These are phyloP conservation scores for Melanaphis sacchari DNA, from an alignment of 1,140 invertebrate genomes.

Conservation along the genomic window DNA sequence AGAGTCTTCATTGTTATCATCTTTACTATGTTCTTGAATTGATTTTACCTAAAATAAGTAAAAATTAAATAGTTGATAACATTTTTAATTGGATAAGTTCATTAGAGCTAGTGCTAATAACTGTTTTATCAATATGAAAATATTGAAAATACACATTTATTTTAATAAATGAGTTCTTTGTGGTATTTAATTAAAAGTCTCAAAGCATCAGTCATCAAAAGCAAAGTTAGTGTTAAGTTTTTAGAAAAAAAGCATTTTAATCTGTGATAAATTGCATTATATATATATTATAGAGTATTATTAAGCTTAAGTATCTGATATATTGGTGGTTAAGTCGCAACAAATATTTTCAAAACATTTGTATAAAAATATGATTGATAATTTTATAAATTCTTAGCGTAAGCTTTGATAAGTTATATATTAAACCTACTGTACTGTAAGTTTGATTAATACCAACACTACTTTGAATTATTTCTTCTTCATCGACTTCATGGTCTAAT, in stretches of 20 bases:
- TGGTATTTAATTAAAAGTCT: neutral
- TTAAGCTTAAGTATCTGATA: neutral
- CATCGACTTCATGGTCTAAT: slow-evolving; percentile 33
- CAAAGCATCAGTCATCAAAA: neutral
- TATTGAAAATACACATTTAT: neutral
- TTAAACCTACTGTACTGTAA: slow-evolving; percentile 15
- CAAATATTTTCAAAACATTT: too few species aligned
- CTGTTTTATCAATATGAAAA: neutral
- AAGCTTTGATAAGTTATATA: neutral
- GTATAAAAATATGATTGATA: neutral
- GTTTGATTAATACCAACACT: neutral
- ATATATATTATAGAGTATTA: neutral
- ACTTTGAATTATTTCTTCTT: neutral
- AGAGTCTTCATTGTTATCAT: slow-evolving; percentile 76
- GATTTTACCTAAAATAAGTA: slow-evolving; percentile 49
- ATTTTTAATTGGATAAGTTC: neutral
- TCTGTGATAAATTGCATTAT: too few species aligned
- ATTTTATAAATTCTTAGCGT: neutral
- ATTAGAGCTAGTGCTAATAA: neutral
- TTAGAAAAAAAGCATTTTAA: neutral
- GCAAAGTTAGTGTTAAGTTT: neutral
- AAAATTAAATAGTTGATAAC: neutral
- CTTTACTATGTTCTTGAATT: slow-evolving; percentile 62
- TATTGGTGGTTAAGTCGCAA: too few species aligned
- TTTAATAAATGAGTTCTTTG: neutral